phyloP scores from a whole-genome alignment of 1,140 invertebrate genomes.

The Zaprionus kolodkinae region DNA sequence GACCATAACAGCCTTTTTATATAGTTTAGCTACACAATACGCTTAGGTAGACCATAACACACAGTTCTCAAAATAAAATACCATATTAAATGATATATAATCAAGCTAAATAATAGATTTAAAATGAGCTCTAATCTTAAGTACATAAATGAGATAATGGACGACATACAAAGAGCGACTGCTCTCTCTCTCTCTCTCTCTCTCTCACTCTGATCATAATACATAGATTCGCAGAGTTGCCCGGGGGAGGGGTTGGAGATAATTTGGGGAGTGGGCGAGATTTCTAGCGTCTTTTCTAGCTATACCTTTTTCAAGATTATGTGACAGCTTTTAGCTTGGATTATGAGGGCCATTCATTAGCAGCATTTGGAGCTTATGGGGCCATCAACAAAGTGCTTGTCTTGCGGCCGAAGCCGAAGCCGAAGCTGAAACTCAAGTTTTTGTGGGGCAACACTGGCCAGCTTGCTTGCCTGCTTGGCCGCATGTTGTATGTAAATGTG shows the following conservation, averaged over 20 bases:
- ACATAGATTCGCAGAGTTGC: neutral
- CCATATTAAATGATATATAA: neutral
- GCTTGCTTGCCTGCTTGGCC: neutral
- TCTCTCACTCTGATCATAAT: neutral
- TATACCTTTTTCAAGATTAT: constrained; percentile 36
- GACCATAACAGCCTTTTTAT: neutral
- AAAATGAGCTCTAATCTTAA: neutral
- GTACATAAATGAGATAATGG: constrained; percentile 5
- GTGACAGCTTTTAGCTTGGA: constrained; percentile 26
- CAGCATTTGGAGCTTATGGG: constrained; percentile 37
- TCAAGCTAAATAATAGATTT: constrained; percentile 1
- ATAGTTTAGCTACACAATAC: neutral
- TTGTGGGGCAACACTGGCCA: constrained; percentile 1
- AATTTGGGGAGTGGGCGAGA: neutral
- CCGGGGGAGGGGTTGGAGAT: neutral
- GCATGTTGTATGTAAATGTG: constrained; percentile 49
- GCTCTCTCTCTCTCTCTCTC: neutral
- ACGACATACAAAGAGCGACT: neutral
- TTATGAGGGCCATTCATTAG: constrained; percentile 44
- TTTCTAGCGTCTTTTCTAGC: neutral
- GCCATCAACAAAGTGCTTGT: constrained; percentile 41
- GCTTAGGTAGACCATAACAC: too few relatives aligned
- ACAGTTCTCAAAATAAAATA: neutral
- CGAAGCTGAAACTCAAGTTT: constrained; percentile 21
- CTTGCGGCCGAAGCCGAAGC: constrained; percentile 21